phyloP scores from a whole-genome alignment of 2,797 vertebrate genomes.

The Lepilemur ruficaudatus region DNA sequence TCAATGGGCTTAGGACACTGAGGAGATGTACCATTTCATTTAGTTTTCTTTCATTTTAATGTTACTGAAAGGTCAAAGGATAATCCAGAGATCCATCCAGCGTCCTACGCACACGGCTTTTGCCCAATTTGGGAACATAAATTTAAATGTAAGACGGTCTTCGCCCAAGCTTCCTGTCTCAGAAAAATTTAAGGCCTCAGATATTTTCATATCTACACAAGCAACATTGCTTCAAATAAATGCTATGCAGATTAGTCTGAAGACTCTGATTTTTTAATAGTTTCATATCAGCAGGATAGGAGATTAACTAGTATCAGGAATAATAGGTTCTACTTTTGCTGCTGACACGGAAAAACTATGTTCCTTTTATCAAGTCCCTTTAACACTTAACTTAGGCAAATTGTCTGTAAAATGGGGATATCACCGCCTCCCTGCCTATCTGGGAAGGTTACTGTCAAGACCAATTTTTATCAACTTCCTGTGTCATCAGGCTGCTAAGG shows the following conservation, averaged over 20 bases:
- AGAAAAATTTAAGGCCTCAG: neutral
- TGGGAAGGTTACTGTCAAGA: neutral
- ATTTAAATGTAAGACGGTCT: neutral
- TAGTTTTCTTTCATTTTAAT: conserved; percentile 56
- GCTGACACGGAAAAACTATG: neutral
- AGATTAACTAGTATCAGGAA: neutral
- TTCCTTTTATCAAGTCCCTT: neutral
- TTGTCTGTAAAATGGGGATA: conserved; percentile 17
- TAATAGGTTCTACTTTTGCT: neutral
- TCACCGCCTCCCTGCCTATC: neutral
- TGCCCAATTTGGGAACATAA: neutral
- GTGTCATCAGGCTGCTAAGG: neutral
- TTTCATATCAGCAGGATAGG: neutral
- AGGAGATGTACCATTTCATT: conserved; percentile 2
- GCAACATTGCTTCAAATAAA: conserved; percentile 1
- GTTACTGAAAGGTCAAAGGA: conserved; percentile 53
- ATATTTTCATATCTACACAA: neutral
- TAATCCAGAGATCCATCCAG: conserved; percentile 33
- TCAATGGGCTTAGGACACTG: neutral
- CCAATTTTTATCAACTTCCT: neutral
- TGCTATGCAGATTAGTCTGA: neutral
- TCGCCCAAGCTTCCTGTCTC: neutral
- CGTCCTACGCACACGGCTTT: neutral
- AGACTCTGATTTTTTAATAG: neutral
- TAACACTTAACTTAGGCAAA: neutral